A percentile compares a stretch with the other conserved stretches of the same genome.
phyloP scores from a whole-genome alignment of 2,888 invertebrate species.

The Napeogenes inachia region DNA sequence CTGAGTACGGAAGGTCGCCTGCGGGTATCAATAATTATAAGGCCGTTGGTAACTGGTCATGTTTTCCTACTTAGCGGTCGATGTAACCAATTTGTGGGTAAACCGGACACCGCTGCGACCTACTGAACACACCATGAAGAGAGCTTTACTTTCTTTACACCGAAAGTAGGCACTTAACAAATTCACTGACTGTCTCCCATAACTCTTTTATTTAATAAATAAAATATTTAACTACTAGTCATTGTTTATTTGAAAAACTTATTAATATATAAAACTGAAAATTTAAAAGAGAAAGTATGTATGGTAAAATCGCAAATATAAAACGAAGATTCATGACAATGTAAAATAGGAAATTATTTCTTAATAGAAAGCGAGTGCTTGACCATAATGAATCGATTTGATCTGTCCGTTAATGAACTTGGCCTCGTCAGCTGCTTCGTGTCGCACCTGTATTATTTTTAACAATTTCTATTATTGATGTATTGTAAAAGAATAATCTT shows the following conservation, averaged over 20 bases:
- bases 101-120: conserved; percentile 68
- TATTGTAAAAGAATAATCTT: no score
- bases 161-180: conserved; percentile 51
- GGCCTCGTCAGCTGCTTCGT: conserved; percentile 64
- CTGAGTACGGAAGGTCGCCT: conserved; percentile 14
- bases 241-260: neutral
- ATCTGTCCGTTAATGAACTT: conserved; percentile 72
- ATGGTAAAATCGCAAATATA: conserved; percentile 13
- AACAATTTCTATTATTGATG: conserved; percentile 12
- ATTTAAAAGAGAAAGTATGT: conserved; percentile 21
- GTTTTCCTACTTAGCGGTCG: conserved; percentile 69
- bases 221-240: no score
- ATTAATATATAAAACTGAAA: neutral
- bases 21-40: conserved; percentile 16
- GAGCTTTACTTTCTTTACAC: conserved; percentile 71
- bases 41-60: conserved; percentile 33
- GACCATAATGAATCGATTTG: conserved; percentile 64
- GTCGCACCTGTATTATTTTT: conserved; percentile 35
- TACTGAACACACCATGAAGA: conserved; percentile 59
- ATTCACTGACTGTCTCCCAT: neutral
- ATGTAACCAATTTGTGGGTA: conserved; percentile 70
- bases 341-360: conserved; percentile 46
- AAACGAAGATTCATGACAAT: conserved; percentile 19
- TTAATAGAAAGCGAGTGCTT: conserved; percentile 58
- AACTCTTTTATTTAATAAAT: neutral